Base-by-base conservation (phyloP, 2,888 invertebrate species). In the Bellardia bayeri region DNA sequence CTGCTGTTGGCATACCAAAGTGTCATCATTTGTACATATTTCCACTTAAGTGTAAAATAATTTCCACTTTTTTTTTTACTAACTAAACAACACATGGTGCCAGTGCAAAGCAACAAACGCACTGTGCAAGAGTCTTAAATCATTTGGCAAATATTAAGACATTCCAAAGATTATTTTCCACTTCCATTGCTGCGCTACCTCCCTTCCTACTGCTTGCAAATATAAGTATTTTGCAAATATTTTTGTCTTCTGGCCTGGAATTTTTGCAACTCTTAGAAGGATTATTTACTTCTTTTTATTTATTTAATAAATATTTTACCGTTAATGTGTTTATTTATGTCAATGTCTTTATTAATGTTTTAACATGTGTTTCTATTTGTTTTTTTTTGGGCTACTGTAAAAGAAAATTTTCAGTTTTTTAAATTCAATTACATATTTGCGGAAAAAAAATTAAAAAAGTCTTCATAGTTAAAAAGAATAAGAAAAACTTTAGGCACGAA, bases 241-340 rank as follows among this genome's bases (percentile, higher is more conserved):
- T 51, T 51, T 51, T 68, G 0, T 30, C 23, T 42, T 14, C 42
- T 9, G n/a, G 37, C 51, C 45, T 42, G 11, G 2, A 37, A 58
- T 69, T 80, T 80, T 54, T n/a, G 68, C 51, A 76, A 58, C 56
- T 66, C 56, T 54, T n/a, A 37, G 23, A n/a, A 23, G 40, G 14
- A 37, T 63, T 16, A 45, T 11, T 2, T 33, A 13, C 2, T 51
- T 1, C 33, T 51, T 58, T 56, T 49, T 68, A n/a, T 68, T 82
- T 75, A 40, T 75, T 82, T 51, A 66, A 51, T 51, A 68, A 68
- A 61, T 82, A 56, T 82, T 86, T 72, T 78, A 72, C 72, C 51
- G 72, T 82, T 82, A 68, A 82, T 82, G 72, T 68, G 78, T 79
- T 69, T 69, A 61, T 45, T 76, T 81, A 63, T 81, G 75, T 69